Percentiles rank a stretch among this genome's conserved stretches.
Evolutionary conservation across 1,140 invertebrate genomes (phyloP).

Genomic region (Brachionus asplanchnoidis): DNA sequence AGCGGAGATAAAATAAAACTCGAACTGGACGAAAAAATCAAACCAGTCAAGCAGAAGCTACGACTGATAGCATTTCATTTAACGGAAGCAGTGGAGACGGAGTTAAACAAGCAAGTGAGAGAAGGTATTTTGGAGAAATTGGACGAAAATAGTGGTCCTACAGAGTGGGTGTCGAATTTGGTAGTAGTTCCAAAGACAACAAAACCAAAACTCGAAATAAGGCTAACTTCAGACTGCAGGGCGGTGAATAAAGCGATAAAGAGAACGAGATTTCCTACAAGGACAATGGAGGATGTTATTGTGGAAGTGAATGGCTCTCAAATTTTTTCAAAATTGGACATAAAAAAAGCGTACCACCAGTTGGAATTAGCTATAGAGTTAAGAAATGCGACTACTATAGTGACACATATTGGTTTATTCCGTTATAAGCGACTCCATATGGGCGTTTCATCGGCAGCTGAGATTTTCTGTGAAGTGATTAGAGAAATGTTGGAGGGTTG

Average conservation of each 20-base stretch:
- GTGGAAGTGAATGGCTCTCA: constrained; percentile 44
- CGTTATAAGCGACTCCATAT: too few relatives aligned
- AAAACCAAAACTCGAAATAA: neutral
- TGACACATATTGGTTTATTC: too few relatives aligned
- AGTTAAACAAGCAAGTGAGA: neutral
- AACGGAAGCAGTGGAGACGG: neutral
- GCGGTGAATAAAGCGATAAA: constrained; percentile 47
- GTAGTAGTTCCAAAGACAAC: neutral
- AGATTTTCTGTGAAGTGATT: too few relatives aligned
- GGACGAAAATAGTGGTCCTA: neutral
- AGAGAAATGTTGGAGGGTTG: too few relatives aligned
- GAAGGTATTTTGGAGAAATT: neutral
- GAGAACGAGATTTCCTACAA: constrained; percentile 44
- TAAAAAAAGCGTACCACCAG: constrained; percentile 47
- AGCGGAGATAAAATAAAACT: neutral
- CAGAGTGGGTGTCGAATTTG: neutral
- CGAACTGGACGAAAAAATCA: neutral
- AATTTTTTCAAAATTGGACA: constrained; percentile 46
- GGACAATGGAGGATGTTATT: constrained; percentile 48
- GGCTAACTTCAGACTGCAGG: neutral
- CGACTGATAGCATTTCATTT: neutral
- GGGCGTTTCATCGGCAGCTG: too few relatives aligned
- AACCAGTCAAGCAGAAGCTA: neutral
- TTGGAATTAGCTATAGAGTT: too few relatives aligned
- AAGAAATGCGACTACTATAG: too few relatives aligned